Base-by-base conservation (phyloP, 2,888 invertebrate genomes). In the Latheticus oryzae region DNA sequence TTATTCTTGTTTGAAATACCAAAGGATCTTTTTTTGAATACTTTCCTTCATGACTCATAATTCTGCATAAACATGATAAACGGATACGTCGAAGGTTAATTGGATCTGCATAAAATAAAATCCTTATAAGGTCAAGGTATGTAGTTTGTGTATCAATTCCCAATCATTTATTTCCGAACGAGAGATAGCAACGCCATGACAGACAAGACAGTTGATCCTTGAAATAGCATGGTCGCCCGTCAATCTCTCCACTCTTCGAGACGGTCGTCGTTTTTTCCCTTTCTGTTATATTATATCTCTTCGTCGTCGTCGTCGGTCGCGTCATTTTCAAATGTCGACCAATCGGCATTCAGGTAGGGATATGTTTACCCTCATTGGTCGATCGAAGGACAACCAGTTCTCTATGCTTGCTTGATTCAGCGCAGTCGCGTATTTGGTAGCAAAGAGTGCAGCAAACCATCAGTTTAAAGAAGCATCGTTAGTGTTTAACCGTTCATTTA, bases 181-280 rank as follows among this genome's bases (percentile, higher is more conserved):
- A 48, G 35, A 37, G 37, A 50, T 28, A 38, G 17, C 8, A 50
- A 53, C 38, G 35, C 62, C 62, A 62, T 62, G 60, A 52, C 55
- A 32, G 58, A 37, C n/a, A n/a, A n/a, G n/a, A n/a, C n/a, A 33
- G 35, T 21, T 35, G 47, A 47, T 53, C 53, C 70, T 71, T 70
- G 69, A 72, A 73, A 71, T 70, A 71, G 68, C 69, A 76, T 75
- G 75, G 74, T 71, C 72, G 75, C 67, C 71, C 70, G 70, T 72
- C 73, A 68, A 69, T 60, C 61, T 61, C 60, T 68, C 65, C 63
- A 60, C 38, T 62, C n/a, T n/a, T n/a, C n/a, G n/a, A n/a, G n/a
- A n/a, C 45, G 35, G 35, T 38, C 52, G 19, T 13, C 45, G 32
- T 37, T 52, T 63, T 56, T 55, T 61, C 55, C 52, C 32, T 61